Evolutionary conservation across 2,888 invertebrate genomes (phyloP).

Genomic region (Poecilobothrus nobilitatus): DNA sequence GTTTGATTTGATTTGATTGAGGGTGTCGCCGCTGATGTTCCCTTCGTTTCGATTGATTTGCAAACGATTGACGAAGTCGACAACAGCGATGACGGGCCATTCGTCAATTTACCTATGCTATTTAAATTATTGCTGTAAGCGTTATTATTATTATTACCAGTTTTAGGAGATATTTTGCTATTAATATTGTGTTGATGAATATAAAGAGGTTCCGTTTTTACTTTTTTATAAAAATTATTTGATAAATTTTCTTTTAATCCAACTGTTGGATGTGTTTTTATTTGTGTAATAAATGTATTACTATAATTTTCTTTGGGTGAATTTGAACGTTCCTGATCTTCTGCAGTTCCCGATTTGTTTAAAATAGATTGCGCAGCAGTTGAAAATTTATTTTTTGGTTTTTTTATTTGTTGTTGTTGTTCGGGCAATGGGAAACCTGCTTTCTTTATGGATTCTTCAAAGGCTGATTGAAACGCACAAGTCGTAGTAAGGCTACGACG

Average conservation of each 20-base stretch:
- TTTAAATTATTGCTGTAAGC: neutral
- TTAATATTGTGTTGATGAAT: neutral
- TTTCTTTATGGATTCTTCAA: constrained; percentile 25
- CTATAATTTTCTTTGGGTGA: neutral
- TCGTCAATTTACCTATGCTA: constrained; percentile 2
- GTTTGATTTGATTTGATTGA: constrained; percentile 14
- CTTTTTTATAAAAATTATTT: neutral
- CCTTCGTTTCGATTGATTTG: constrained; percentile 10
- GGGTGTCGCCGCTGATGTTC: constrained; percentile 13
- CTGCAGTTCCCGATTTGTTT: neutral
- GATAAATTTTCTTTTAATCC: neutral
- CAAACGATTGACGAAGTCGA: constrained; percentile 7
- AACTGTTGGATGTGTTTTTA: neutral
- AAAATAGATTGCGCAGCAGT: neutral
- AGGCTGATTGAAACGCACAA: constrained; percentile 26
- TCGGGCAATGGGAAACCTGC: neutral
- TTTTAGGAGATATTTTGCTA: constrained; percentile 14
- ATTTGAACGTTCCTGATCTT: neutral
- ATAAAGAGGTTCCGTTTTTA: neutral
- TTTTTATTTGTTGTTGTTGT: neutral
- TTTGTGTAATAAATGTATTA: neutral
- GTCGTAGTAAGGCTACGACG: neutral
- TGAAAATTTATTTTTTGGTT: neutral
- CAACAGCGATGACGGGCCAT: constrained; percentile 7
- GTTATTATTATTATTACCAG: constrained; percentile 15